A percentile compares a stretch with the other conserved stretches of the same genome.
These are phyloP conservation scores for Pelosia muscerda DNA, from an alignment of 2,888 invertebrate species.

Conservation along the genomic window DNA sequence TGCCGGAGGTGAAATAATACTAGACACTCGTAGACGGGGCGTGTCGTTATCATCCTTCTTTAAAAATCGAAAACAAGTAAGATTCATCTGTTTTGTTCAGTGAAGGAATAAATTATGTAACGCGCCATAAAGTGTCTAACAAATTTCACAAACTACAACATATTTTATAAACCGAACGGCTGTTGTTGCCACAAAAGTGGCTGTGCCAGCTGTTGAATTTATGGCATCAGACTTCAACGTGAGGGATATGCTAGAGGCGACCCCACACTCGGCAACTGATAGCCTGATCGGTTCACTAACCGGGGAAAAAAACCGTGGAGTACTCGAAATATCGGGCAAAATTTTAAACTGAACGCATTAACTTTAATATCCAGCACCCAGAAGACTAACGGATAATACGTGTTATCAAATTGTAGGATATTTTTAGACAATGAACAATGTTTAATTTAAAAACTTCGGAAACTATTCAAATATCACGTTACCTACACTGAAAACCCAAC, in stretches of 20 bases:
- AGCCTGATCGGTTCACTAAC: no score
- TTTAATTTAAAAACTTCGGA: no score
- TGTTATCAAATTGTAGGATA: no score
- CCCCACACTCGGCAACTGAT: no score
- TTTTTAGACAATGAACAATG: not conserved
- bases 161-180: not conserved
- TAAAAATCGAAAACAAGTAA: not conserved
- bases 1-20: no score
- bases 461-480: not conserved
- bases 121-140: not conserved
- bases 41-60: no score
- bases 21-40: not conserved
- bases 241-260: no score
- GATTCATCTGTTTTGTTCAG: not conserved
- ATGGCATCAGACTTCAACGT: not conserved
- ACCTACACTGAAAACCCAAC: not conserved
- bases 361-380: no score
- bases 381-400: not conserved
- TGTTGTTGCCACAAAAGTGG: not conserved
- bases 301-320: no score
- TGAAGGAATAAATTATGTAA: not conserved
- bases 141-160: conserved; percentile 5
- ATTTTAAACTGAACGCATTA: not conserved
- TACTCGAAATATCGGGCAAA: not conserved
- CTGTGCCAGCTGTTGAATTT: not conserved